Base-by-base conservation (phyloP, 2,888 invertebrate genomes). In the Xylocampa areola region DNA sequence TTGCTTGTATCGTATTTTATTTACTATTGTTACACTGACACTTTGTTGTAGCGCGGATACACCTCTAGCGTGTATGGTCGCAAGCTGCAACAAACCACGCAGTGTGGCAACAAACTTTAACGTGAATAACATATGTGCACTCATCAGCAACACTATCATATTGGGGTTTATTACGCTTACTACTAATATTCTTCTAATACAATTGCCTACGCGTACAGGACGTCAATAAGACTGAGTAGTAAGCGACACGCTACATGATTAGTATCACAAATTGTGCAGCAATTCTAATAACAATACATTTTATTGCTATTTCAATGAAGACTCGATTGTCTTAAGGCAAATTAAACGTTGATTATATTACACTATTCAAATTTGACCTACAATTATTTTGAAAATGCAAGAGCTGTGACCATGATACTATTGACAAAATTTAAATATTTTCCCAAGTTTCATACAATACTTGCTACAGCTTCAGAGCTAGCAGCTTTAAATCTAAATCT, bases 221-320 rank as follows among this genome's bases (percentile, higher is more conserved):
- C 90, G 92, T 91, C 88, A 90, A 90, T 79, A 87, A 86, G 87
- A 89, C 88, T 80, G 87, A 89, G 85, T 88, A 86, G 85, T 84
- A 91, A 92, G 91, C 91, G 86, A 84, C 85, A 87, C 87, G 83
- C 90, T 87, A 88, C 86, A 83, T 80, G 84, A 88, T 86, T 87
- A 85, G 80, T 92, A 93, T 92, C 92, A 92, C 90, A 92, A 87
- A 86, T 84, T 84, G 90, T 92, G 91, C 88, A 88, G 84, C 87
- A 80, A 86, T 70, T 82, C 88, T 91, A 92, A 87, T 77, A 88
- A 89, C 82, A 84, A 83, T 87, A 86, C 2, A 81, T 80, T 80
- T 90, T 93, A 93, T 94, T 94, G 93, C 94, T 93, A 90, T 90
- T 87, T 84, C 85, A 86, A 84, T 86, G 82, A 85, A 88, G 88